Percentiles rank a stretch among this genome's conserved stretches.
These are phyloP conservation scores for Rutilus rutilus DNA, from an alignment of 2,113 vertebrate genomes.

Conservation along the genomic window DNA sequence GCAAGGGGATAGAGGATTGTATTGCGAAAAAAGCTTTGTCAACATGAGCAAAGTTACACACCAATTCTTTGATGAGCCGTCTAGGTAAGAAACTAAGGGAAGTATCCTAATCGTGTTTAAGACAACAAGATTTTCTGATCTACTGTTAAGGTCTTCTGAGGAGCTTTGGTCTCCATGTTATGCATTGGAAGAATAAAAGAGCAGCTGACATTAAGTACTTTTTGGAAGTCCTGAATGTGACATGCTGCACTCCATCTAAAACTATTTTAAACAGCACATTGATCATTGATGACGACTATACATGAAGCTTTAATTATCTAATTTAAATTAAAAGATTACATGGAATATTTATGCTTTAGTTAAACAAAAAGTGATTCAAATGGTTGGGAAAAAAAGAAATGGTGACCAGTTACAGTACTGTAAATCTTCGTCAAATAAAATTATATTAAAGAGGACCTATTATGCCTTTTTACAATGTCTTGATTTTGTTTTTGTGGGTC, in stretches of 20 bases:
- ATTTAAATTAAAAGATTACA: neutral
- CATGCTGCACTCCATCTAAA: neutral
- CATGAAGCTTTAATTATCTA: neutral
- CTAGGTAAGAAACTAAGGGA: conserved; percentile 3
- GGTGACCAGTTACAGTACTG: neutral
- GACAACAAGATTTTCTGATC: neutral
- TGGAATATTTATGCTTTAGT: neutral
- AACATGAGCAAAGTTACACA: neutral
- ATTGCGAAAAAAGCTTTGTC: conserved; percentile 13
- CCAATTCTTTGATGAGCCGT: conserved; percentile 7
- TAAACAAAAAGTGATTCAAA: neutral
- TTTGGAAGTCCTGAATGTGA: neutral
- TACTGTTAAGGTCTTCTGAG: neutral
- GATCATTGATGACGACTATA: neutral
- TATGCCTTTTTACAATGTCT: too few species aligned
- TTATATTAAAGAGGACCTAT: neutral
- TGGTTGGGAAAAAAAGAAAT: neutral
- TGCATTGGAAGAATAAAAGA: neutral
- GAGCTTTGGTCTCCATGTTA: neutral
- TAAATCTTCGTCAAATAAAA: neutral
- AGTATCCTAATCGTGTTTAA: neutral
- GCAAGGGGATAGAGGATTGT: conserved; percentile 9
- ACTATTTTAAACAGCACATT: neutral
- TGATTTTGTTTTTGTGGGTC: too few species aligned
- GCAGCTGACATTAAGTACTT: neutral